Evolutionary conservation across 2,888 invertebrate genomes (phyloP).

Genomic region (Drosophila affinis): DNA sequence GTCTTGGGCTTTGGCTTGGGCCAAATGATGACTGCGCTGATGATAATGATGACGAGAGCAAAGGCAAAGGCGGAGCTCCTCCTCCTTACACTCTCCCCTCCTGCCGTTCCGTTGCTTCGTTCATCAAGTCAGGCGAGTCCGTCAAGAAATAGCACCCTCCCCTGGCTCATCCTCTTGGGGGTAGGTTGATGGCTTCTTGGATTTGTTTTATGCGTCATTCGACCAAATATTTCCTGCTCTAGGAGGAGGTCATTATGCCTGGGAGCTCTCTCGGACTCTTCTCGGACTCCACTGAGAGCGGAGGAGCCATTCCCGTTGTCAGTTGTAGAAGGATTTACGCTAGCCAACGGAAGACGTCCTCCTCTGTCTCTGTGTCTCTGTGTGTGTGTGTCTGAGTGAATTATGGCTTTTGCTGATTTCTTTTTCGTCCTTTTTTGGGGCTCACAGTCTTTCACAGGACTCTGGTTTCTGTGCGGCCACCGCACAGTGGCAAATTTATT

Average conservation of each 20-base stretch:
- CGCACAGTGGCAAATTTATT: conserved; percentile 79
- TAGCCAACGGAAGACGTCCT: conserved; percentile 44
- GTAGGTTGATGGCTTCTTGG: conserved; percentile 49
- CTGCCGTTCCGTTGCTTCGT: conserved; percentile 44
- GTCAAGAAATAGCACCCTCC: conserved; percentile 15
- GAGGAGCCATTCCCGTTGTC: conserved; percentile 63
- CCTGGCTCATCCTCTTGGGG: conserved; percentile 50
- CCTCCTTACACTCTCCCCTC: conserved; percentile 1
- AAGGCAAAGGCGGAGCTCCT: conserved; percentile 14
- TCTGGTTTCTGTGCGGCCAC: neutral
- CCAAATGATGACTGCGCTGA: conserved; percentile 43
- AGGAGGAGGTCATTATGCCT: conserved; percentile 75
- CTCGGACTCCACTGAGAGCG: conserved; percentile 64
- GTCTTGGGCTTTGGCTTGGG: conserved; percentile 51
- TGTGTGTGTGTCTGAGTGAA: conserved; percentile 73
- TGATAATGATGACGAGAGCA: conserved; percentile 54
- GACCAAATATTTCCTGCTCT: conserved; percentile 72
- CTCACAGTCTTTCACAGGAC: conserved; percentile 3
- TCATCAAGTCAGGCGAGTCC: conserved; percentile 62
- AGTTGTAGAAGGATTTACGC: conserved; percentile 75
- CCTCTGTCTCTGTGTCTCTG: conserved; percentile 32
- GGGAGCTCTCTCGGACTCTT: conserved; percentile 21
- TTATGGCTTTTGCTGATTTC: conserved; percentile 76
- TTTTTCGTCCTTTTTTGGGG: conserved; percentile 64
- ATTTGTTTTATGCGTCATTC: conserved; percentile 75